Base-by-base conservation (phyloP, 2,888 invertebrate species). In the Lingula anatina region DNA sequence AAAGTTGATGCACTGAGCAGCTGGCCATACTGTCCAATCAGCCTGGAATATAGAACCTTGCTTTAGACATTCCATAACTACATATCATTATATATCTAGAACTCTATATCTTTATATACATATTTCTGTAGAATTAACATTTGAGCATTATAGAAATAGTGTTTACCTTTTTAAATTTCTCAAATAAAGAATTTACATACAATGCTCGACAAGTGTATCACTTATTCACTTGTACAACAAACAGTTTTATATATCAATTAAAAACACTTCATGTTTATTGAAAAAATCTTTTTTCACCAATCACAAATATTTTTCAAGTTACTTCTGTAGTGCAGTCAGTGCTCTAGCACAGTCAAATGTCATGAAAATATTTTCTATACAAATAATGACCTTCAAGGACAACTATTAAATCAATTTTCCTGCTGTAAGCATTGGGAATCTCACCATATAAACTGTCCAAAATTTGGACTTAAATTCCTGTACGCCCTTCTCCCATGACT, bases 21-120 rank as follows among this genome's bases (percentile, higher is more conserved):
- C 90, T 3, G 94, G 93, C 93, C 94, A 96, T 49, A 89, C 83
- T 50, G 84, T 77, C 82, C 92, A 92, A 72, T 95, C 95, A 62
- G 88, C 84, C 87, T 92, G 79, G 46, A 76, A 70, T 25, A 31
- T 12, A n/a, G n/a, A n/a, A n/a, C n/a, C n/a, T n/a, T n/a, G n/a
- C n/a, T n/a, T n/a, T n/a, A n/a, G n/a, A n/a, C n/a, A n/a, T n/a
- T n/a, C n/a, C n/a, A n/a, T n/a, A n/a, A n/a, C n/a, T n/a, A n/a
- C n/a, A n/a, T n/a, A n/a, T n/a, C n/a, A n/a, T n/a, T n/a, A n/a
- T n/a, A n/a, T n/a, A n/a, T n/a, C n/a, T n/a, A n/a, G n/a, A n/a
- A n/a, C n/a, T n/a, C n/a, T n/a, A n/a, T n/a, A n/a, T n/a, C n/a
- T n/a, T n/a, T n/a, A n/a, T n/a, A n/a, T n/a, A n/a, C n/a, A n/a